phyloP scores from a whole-genome alignment of 2,113 vertebrate species.

The Limanda limanda region DNA sequence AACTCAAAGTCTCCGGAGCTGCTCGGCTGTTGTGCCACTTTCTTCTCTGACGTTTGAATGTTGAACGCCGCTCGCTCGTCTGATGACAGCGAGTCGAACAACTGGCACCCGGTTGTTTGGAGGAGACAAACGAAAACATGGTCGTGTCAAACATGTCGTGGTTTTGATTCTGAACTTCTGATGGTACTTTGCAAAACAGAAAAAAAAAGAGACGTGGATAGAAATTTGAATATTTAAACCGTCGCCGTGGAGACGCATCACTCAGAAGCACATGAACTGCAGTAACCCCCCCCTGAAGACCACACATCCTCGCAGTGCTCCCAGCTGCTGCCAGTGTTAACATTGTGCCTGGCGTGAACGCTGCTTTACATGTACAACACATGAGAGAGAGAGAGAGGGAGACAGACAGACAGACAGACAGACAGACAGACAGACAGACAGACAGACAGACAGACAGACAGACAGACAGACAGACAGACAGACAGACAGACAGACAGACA shows the following conservation, averaged over 20 bases:
- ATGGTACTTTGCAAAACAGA: no score
- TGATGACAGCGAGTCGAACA: constrained; percentile 33
- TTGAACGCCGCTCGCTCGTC: constrained; percentile 35
- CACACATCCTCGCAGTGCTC: constrained; percentile 45
- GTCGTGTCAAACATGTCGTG: neutral
- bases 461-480: no score
- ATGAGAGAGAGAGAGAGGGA: no score
- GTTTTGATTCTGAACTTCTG: constrained; percentile 1
- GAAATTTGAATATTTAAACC: constrained; percentile 4
- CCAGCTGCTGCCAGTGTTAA: constrained; percentile 55
- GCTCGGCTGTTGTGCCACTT: neutral
- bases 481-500: no score
- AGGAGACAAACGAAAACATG: neutral
- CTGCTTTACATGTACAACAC: constrained; percentile 20
- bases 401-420: no score
- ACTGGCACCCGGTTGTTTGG: constrained; percentile 13
- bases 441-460: no score
- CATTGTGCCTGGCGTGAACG: constrained; percentile 39
- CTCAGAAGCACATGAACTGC: constrained; percentile 29
- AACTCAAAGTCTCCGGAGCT: constrained; percentile 37
- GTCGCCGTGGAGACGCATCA: neutral
- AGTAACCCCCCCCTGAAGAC: constrained; percentile 43
- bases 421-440: no score
- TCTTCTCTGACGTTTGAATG: constrained; percentile 8
- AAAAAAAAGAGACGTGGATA: no score